phyloP scores from a whole-genome alignment of 2,797 vertebrate species.

The Dermochelys coriacea region DNA sequence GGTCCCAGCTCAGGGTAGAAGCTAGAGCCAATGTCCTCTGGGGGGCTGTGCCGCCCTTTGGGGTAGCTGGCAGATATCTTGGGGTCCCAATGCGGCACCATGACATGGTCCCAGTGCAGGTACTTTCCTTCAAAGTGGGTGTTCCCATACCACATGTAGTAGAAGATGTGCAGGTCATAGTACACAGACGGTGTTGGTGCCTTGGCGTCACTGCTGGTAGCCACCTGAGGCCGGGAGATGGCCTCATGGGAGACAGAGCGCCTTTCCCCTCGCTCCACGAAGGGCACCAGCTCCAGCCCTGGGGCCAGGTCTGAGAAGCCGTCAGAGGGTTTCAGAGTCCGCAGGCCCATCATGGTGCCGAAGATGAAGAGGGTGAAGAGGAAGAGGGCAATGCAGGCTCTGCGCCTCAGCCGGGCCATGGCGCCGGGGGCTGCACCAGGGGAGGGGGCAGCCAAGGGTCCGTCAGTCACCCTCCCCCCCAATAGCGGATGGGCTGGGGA shows the following conservation, averaged over 20 bases:
- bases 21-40: conserved; percentile 90
- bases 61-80: conserved; percentile 93
- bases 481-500: too few species aligned
- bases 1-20: conserved; percentile 90
- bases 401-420: conserved; percentile 89
- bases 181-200: conserved; percentile 82
- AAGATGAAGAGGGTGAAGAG: conserved; percentile 91
- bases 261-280: conserved; percentile 52
- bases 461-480: too few species aligned
- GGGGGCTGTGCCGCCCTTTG: conserved; percentile 90
- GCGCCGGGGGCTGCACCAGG: not conserved
- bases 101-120: conserved; percentile 91
- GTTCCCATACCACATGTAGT: conserved; percentile 90
- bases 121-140: conserved; percentile 85
- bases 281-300: conserved; percentile 82
- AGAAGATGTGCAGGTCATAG: conserved; percentile 91
- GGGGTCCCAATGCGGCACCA: conserved; percentile 94
- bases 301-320: conserved; percentile 87
- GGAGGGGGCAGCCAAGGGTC: not conserved
- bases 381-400: conserved; percentile 88
- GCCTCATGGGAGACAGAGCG: not conserved
- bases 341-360: conserved; percentile 91
- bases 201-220: not conserved
- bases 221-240: not conserved
- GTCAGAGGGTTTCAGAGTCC: conserved; percentile 88